Conservation (phyloP, 2,888 invertebrate species). For the Latrodectus hesperus region DNA sequence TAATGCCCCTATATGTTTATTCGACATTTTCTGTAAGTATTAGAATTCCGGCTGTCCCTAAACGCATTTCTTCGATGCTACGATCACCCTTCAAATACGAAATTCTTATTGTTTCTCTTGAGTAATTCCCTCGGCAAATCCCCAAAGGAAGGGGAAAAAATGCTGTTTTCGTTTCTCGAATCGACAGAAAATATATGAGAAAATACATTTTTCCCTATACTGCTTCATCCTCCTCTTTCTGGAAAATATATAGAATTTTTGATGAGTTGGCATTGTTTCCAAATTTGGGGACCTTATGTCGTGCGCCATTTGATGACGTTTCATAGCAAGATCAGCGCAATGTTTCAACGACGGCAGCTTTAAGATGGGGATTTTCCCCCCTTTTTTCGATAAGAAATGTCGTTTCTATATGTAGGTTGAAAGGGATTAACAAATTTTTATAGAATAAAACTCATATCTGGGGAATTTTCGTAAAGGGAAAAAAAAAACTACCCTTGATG, state of each 20-base stretch:
- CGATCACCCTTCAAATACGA: background rate
- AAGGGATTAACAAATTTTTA: conserved; percentile 46
- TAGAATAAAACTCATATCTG: conserved; percentile 29
- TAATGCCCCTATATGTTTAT: background rate
- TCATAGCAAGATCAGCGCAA: conserved; percentile 30
- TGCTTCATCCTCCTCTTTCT: background rate
- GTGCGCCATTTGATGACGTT: conserved; percentile 8
- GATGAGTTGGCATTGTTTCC: conserved; percentile 53
- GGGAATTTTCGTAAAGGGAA: background rate
- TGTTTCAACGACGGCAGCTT: background rate
- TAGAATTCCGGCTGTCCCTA: background rate
- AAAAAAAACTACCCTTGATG: background rate
- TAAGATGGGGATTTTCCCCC: background rate
- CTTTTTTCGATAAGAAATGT: conserved; percentile 14
- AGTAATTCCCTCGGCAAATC: background rate
- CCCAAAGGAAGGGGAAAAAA: background rate
- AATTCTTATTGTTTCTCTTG: conserved; percentile 5
- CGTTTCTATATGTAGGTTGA: conserved; percentile 16
- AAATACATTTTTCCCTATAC: background rate
- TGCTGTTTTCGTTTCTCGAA: background rate
- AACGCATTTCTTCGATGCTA: background rate
- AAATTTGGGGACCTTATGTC: conserved; percentile 13
- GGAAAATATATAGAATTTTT: conserved; percentile 20
- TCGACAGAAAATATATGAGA: conserved; percentile 4
- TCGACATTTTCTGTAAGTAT: background rate